Percentiles rank a stretch among this genome's conserved stretches.
These are phyloP conservation scores for Dioctria linearis DNA, from an alignment of 2,888 invertebrate species.

Conservation along the genomic window DNA sequence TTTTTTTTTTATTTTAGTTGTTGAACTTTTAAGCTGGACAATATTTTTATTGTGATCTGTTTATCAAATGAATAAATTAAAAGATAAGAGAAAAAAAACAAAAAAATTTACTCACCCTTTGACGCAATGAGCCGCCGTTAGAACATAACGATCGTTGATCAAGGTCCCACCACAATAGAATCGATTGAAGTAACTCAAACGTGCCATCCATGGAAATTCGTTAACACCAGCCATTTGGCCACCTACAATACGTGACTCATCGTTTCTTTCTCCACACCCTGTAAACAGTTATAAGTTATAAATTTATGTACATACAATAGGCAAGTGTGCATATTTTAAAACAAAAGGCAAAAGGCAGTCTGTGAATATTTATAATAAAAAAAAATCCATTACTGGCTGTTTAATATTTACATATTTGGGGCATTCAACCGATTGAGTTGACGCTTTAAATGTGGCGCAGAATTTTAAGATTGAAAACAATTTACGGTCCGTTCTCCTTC, in stretches of 20 bases:
- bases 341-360: neutral
- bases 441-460: neutral
- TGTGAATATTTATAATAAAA: neutral
- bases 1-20: neutral
- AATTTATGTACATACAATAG: too few relatives aligned
- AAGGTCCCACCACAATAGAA: slow-evolving; percentile 93
- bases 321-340: slow-evolving; percentile 18
- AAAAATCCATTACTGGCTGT: neutral
- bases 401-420: slow-evolving; percentile 16
- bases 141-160: slow-evolving; percentile 89
- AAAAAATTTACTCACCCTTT: slow-evolving; percentile 79
- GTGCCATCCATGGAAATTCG: slow-evolving; percentile 92
- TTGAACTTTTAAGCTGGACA: too few relatives aligned
- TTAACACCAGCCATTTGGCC: slow-evolving; percentile 82
- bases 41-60: too few relatives aligned
- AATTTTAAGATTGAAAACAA: neutral
- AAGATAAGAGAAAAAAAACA: neutral
- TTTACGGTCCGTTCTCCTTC: neutral
- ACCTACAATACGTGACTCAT: slow-evolving; percentile 86
- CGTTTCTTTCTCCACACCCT: slow-evolving; percentile 89
- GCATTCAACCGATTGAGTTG: slow-evolving; percentile 18
- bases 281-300: slow-evolving; percentile 60
- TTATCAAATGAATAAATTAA: too few relatives aligned
- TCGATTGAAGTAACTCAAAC: slow-evolving; percentile 87
- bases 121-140: slow-evolving; percentile 92